Base-by-base conservation (phyloP, 1,140 invertebrate genomes). In the Caenorhabditis inopinata region DNA sequence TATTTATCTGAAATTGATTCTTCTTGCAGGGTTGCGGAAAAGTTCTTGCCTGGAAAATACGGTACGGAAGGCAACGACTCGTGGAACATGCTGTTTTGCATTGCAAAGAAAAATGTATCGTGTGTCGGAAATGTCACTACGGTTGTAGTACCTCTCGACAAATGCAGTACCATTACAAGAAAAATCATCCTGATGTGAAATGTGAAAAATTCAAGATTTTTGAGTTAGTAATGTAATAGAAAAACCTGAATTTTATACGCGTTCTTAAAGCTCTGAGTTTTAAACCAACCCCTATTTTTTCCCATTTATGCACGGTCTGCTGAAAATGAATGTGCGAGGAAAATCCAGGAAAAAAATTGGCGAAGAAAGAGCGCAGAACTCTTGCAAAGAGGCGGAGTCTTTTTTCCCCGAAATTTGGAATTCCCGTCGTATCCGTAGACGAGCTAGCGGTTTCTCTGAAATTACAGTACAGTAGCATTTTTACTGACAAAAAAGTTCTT, bases 51-150 rank as follows among this genome's bases (percentile, higher is more conserved):
- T 68, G 58, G 58, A 68, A 68, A 21, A 35, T 68, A 6, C 58
- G 58, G 23, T 68, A 68, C 32, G 58, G 58, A 18, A 68, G 38
- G 21, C 58, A 68, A 68, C 29, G 58, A 21, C 58, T 68, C 38
- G 29, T 68, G 3, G 58, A 68, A 21, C 58, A 68, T 14, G 58
- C 32, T 2, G 9, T 68, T 16, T 21, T 18, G 1, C 58, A 68
- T 38, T 3, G 21, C 16, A 38, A 6, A 1, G 32, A 68, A 1
- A 68, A 38, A 21, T 68, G 58, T 38, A 5, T 68, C 29, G 58
- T 12, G 0, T 68, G 58, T 68, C 32, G 32, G 9, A 38, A 4
- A 2, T 68, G 58, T 68, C 32, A 68, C 3, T 2, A 29, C 11
- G 3, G 16, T 3, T 38, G 27, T 6, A 42, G 58, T 27, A 68